phyloP scores from a whole-genome alignment of 1,140 invertebrate species.

The Apis cerana region DNA sequence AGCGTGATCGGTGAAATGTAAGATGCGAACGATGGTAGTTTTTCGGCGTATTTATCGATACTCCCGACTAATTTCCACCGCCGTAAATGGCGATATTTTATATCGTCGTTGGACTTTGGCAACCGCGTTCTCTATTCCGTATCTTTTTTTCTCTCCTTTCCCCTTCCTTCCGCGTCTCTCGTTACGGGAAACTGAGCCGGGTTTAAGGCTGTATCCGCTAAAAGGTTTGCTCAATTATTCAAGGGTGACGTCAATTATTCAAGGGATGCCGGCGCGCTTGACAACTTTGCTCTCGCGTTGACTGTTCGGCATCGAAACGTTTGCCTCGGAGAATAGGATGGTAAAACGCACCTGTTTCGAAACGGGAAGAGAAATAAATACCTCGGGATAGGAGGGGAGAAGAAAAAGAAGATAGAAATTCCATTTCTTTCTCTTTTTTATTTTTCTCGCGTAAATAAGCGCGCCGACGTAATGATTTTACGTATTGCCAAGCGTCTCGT shows the following conservation, averaged over 20 bases:
- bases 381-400: background rate
- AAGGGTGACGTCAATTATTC: conserved; percentile 62
- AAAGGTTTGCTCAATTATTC: conserved; percentile 67
- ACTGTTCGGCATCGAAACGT: background rate
- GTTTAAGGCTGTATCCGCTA: conserved; percentile 58
- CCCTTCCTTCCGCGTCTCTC: conserved; percentile 33
- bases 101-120: conserved; percentile 25
- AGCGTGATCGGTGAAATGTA: too few relatives aligned
- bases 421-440: background rate
- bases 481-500: background rate
- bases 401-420: too few relatives aligned
- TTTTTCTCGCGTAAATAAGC: background rate
- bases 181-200: conserved; percentile 34
- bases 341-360: too few relatives aligned
- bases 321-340: too few relatives aligned
- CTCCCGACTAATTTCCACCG: too few relatives aligned
- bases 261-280: conserved; percentile 32
- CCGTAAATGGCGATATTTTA: conserved; percentile 22
- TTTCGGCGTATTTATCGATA: too few relatives aligned
- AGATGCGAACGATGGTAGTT: too few relatives aligned
- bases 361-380: background rate
- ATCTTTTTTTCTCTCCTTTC: background rate
- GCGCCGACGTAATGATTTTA: background rate
- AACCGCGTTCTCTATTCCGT: conserved; percentile 41
- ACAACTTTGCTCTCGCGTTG: conserved; percentile 43